Base-by-base conservation (phyloP, 2,888 invertebrate genomes). In the Drosophila falleni region DNA sequence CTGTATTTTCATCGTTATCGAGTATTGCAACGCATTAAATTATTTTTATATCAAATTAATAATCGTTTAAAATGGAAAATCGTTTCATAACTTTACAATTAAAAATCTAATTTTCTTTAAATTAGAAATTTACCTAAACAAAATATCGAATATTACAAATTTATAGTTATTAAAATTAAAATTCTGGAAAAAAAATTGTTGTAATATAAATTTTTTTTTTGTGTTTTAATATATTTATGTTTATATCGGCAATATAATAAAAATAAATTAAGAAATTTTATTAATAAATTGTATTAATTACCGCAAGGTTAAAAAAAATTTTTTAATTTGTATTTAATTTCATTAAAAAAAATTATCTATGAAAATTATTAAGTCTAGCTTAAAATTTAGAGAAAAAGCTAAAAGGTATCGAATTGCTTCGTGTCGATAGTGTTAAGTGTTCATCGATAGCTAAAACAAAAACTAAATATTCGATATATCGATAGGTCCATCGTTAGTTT, bases 1-100 rank as follows among this genome's bases (percentile, higher is more conserved):
- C 50, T 67, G 41, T 23, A 23, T 64, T 23, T 6, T 23, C 41
- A 78, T 67, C 53, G 71, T n/a, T 68, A 70, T 63, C 78, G 60
- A 44, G 19, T 23, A 2, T n/a, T 46, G 23, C 13, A 35, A 35
- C 16, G 19, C n/a, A 33, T 33, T 33, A 19, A 8, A 6, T 19
- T 16, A 19, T 50, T 47, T 15, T 1, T 5, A 26, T 26, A 26
- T 23, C 2, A 44, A 44, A 5, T 47, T 29, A 10, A 9, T 15
- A 15, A 15, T 10, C 5, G 8, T 29, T 13, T 16, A 11, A 29
- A 10, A 29, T 15, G 15, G 5, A 10, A 13, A 33, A 23, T 35
- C 19, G 23, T 9, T 9, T 11, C 2, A 15, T 11, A 6, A 50
- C 33, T 26, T 39, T n/a, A 23, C 42, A 44, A 42, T 26, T 50